Percentiles rank a stretch among this genome's conserved stretches.
phyloP scores from a whole-genome alignment of 2,797 vertebrate genomes.

The Rhyacichthys aspro region DNA sequence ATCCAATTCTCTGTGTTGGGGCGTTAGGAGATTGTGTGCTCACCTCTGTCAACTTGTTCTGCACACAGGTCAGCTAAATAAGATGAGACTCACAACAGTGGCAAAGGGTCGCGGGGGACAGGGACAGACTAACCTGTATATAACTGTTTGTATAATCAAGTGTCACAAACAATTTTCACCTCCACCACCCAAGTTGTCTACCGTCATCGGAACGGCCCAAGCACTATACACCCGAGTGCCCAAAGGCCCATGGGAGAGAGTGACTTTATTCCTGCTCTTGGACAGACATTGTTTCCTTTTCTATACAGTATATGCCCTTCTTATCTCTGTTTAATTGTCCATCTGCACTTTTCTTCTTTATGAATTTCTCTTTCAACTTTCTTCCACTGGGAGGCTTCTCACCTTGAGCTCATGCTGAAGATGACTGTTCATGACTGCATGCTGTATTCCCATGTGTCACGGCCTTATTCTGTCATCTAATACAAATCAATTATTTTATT shows the following conservation, averaged over 20 bases:
- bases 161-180: conserved; percentile 47
- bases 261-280: conserved; percentile 70
- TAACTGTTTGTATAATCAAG: conserved; percentile 59
- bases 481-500: conserved; percentile 48
- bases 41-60: conserved; percentile 80
- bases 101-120: conserved; percentile 36
- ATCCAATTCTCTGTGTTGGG: conserved; percentile 85
- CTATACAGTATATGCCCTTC: conserved; percentile 29
- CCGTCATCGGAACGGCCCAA: conserved; percentile 40
- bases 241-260: conserved; percentile 45
- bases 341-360: conserved; percentile 34
- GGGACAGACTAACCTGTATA: conserved; percentile 33
- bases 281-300: conserved; percentile 58
- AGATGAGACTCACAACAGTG: conserved; percentile 67
- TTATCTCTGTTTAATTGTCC: conserved; percentile 60
- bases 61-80: conserved; percentile 79
- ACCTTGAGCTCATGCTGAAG: conserved; percentile 40
- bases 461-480: conserved; percentile 22
- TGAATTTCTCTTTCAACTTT: conserved; percentile 54
- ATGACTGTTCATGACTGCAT: conserved; percentile 25
- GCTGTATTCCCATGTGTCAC: conserved; percentile 21
- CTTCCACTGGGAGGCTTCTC: conserved; percentile 54
- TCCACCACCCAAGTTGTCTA: conserved; percentile 59
- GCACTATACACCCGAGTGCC: conserved; percentile 47
- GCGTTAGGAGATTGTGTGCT: conserved; percentile 75